These are phyloP conservation scores for Euplagia quadripunctaria DNA, from an alignment of 2,888 invertebrate genomes.

Conservation along the genomic window DNA sequence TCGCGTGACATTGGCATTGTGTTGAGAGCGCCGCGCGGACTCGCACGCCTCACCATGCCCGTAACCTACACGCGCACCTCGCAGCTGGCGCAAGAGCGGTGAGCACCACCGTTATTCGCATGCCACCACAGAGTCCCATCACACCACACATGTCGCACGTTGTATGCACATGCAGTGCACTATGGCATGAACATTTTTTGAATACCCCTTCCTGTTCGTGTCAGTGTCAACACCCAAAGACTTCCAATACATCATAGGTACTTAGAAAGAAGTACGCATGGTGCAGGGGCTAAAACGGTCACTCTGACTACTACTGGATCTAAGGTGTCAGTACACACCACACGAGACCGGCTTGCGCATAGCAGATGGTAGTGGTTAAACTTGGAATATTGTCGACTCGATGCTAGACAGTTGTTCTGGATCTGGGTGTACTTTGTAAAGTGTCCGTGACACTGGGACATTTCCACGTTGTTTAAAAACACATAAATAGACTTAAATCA, in stretches of 20 bases:
- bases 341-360: no score
- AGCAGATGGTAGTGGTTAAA: no score
- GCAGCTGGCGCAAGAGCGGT: constrained; percentile 64
- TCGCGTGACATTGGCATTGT: constrained; percentile 66
- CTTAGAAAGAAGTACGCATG: background rate
- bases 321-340: background rate
- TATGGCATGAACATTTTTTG: background rate
- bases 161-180: background rate
- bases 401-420: no score
- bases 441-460: background rate
- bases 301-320: no score
- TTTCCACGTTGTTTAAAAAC: background rate
- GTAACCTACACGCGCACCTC: constrained; percentile 69
- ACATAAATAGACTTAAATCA: constrained; percentile 4
- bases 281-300: background rate
- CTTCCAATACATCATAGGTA: background rate
- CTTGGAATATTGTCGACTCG: no score
- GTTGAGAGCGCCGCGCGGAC: constrained; percentile 12
- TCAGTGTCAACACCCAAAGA: background rate
- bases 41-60: constrained; percentile 58
- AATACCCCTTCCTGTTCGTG: background rate
- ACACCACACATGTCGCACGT: background rate
- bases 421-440: no score
- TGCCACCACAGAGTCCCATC: constrained; percentile 1
- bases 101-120: constrained; percentile 40